phyloP scores from a whole-genome alignment of 2,888 invertebrate genomes.

The Leptinotarsa juncta region DNA sequence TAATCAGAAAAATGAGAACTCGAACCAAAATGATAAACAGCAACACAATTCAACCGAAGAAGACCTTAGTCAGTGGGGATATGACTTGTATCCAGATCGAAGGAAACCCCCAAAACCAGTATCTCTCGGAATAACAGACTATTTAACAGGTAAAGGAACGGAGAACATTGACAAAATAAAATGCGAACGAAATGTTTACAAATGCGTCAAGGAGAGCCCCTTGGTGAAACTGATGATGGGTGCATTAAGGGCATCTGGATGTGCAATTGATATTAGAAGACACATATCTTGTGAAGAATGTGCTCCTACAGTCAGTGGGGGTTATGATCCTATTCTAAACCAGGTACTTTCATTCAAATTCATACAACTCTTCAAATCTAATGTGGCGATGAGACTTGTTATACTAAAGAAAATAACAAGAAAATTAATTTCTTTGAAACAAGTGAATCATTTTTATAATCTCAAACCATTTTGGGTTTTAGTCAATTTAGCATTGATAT shows the following conservation, averaged over 20 bases:
- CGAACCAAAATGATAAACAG: background rate
- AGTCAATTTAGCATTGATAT: too few relatives aligned
- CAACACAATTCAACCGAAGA: slow-evolving; percentile 1
- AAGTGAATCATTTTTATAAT: too few relatives aligned
- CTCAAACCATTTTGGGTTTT: too few relatives aligned
- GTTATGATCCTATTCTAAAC: slow-evolving; percentile 87
- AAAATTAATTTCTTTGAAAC: too few relatives aligned
- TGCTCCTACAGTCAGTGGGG: slow-evolving; percentile 85
- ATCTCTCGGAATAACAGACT: slow-evolving; percentile 31
- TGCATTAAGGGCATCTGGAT: slow-evolving; percentile 83
- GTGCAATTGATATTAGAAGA: slow-evolving; percentile 83
- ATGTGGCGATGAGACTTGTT: too few relatives aligned
- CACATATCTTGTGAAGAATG: slow-evolving; percentile 95
- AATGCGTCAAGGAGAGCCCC: slow-evolving; percentile 81
- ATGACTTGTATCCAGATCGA: slow-evolving; percentile 87
- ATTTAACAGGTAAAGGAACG: slow-evolving; percentile 70
- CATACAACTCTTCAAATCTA: background rate
- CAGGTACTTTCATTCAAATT: slow-evolving; percentile 67
- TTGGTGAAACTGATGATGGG: slow-evolving; percentile 87
- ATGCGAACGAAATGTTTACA: slow-evolving; percentile 84
- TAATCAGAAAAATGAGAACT: background rate
- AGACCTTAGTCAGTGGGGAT: slow-evolving; percentile 71
- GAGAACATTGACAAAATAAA: slow-evolving; percentile 78
- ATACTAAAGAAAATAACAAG: too few relatives aligned
- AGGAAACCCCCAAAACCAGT: slow-evolving; percentile 77